phyloP scores from a whole-genome alignment of 2,113 vertebrate genomes.

The Natator depressus region DNA sequence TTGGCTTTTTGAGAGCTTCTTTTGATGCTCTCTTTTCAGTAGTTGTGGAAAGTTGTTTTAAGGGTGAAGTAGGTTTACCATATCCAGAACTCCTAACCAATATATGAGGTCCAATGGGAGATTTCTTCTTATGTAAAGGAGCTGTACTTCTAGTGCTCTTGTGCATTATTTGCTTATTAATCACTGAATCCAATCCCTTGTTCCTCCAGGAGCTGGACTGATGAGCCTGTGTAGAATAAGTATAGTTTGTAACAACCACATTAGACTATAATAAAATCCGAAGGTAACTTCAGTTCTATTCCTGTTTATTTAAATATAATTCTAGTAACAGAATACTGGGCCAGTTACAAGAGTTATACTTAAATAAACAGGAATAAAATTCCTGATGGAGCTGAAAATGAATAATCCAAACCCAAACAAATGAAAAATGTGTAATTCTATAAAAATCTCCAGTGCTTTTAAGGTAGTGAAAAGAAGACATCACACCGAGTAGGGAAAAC shows the following conservation, averaged over 20 bases:
- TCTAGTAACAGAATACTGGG: neutral
- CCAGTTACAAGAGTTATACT: neutral
- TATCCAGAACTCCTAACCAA: slow-evolving; percentile 80
- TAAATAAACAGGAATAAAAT: neutral
- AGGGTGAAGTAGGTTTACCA: slow-evolving; percentile 69
- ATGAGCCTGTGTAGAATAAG: slow-evolving; percentile 55
- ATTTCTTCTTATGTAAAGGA: slow-evolving; percentile 74
- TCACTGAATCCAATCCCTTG: slow-evolving; percentile 28
- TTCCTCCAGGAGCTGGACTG: slow-evolving; percentile 48
- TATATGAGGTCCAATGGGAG: slow-evolving; percentile 50
- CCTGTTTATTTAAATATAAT: neutral
- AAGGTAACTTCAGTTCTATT: neutral
- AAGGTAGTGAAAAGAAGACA: neutral
- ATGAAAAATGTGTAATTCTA: neutral
- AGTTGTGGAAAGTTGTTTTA: slow-evolving; percentile 66
- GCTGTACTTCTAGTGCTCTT: slow-evolving; percentile 73
- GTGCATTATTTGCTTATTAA: slow-evolving; percentile 36
- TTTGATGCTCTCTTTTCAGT: slow-evolving; percentile 75
- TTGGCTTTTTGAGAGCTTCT: slow-evolving; percentile 63
- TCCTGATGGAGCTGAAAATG: fast-evolving
- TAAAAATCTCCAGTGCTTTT: neutral
- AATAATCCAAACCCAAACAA: neutral
- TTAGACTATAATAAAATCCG: neutral
- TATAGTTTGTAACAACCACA: slow-evolving; percentile 4
- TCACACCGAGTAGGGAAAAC: neutral